phyloP scores from a whole-genome alignment of 2,797 vertebrate genomes.

The Nothura maculosa region DNA sequence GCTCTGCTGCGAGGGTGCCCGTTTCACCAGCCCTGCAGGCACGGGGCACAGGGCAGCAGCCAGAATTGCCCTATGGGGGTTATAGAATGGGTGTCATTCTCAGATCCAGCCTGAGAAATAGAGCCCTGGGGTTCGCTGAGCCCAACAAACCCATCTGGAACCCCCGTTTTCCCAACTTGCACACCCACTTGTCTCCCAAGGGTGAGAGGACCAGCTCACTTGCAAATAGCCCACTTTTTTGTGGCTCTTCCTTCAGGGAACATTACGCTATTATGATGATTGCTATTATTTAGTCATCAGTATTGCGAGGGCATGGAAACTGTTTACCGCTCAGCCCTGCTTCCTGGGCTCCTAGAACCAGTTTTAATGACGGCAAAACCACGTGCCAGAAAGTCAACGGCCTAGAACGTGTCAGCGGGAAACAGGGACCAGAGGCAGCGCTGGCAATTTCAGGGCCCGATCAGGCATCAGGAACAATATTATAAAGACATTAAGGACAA shows the following conservation, averaged over 20 bases:
- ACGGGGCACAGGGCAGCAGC: neutral
- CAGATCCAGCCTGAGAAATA: neutral
- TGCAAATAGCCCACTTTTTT: neutral
- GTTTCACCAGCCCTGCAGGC: neutral
- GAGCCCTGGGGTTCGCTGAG: conserved; percentile 21
- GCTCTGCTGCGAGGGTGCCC: neutral
- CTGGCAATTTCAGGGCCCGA: neutral
- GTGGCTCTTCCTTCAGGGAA: neutral
- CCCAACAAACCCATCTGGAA: neutral
- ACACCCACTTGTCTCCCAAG: conserved; percentile 29
- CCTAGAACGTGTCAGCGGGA: neutral
- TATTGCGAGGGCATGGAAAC: neutral
- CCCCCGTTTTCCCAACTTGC: conserved; percentile 18
- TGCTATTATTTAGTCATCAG: neutral
- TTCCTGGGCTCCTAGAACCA: neutral
- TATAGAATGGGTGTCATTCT: neutral
- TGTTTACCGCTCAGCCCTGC: neutral
- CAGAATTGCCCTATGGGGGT: neutral
- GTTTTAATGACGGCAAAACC: neutral
- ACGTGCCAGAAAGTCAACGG: neutral
- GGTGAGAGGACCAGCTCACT: neutral
- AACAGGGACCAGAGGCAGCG: neutral
- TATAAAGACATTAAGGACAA: neutral
- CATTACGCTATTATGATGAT: neutral
- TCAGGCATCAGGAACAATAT: neutral